Evolutionary conservation across 2,888 invertebrate species (phyloP).

Genomic region (Anaspis maculata): DNA sequence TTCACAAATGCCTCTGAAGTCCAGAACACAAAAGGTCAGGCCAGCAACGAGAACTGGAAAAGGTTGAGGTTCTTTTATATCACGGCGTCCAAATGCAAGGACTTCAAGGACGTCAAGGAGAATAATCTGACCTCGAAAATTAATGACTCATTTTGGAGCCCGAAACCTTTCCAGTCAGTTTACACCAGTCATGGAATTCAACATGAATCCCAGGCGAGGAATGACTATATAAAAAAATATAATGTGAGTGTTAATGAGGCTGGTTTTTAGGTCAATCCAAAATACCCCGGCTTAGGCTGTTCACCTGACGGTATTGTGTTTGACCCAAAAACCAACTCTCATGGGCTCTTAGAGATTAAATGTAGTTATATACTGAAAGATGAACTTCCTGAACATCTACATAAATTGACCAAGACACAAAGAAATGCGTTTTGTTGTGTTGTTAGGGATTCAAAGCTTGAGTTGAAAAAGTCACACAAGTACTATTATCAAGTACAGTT

Average conservation of each 20-base stretch:
- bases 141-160: neutral
- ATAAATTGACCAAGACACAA: constrained; percentile 3
- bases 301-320: constrained; percentile 5
- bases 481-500: constrained; percentile 7
- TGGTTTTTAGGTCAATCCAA: constrained; percentile 5
- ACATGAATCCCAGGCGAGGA: neutral
- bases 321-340: neutral
- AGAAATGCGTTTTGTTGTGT: constrained; percentile 1
- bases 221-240: neutral
- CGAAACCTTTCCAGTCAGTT: neutral
- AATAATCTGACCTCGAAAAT: neutral
- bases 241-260: neutral
- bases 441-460: neutral
- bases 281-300: constrained; percentile 5
- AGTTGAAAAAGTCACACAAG: constrained; percentile 4
- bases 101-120: neutral
- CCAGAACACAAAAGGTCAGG: neutral
- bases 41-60: neutral
- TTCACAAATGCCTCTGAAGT: neutral
- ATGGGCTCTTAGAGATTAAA: constrained; percentile 6
- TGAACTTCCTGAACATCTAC: neutral
- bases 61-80: neutral
- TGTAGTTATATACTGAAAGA: constrained; percentile 7
- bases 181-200: constrained; percentile 3
- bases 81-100: neutral